phyloP scores from a whole-genome alignment of 2,113 vertebrate genomes.

The Onychostoma macrolepis region DNA sequence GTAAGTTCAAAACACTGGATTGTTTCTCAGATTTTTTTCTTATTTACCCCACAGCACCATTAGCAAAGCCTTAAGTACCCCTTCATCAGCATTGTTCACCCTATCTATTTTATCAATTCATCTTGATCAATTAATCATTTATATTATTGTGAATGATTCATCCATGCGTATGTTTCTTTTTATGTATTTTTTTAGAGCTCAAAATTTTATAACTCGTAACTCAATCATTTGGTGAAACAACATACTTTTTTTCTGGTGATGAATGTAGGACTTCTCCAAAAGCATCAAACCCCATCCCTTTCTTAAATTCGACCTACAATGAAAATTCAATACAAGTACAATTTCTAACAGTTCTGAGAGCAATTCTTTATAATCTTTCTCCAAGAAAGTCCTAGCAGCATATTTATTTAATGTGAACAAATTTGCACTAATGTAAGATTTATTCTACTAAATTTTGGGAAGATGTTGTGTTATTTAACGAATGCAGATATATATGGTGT shows the following conservation, averaged over 20 bases:
- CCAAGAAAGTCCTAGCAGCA: not conserved
- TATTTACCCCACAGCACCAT: not conserved
- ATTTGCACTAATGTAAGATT: too few species aligned
- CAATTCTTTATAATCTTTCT: too few species aligned
- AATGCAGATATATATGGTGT: not conserved
- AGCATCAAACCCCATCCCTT: not conserved
- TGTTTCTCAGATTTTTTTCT: not conserved
- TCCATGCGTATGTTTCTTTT: not conserved
- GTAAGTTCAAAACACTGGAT: constrained; percentile 73
- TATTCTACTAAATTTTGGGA: not conserved
- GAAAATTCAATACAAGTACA: too few species aligned
- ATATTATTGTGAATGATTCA: not conserved
- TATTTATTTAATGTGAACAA: not conserved
- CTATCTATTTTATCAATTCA: not conserved
- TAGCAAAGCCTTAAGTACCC: not conserved
- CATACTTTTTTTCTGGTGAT: not conserved
- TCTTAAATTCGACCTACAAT: not conserved
- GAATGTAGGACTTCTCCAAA: not conserved
- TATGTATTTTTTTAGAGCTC: too few species aligned
- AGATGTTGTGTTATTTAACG: not conserved
- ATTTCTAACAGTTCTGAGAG: too few species aligned
- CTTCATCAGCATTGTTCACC: not conserved
- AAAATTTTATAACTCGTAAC: not conserved
- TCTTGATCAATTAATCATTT: too few species aligned
- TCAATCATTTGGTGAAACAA: not conserved